Evolutionary conservation across 2,113 vertebrate species (phyloP).

Genomic region (Onychorhynchus coronatus): DNA sequence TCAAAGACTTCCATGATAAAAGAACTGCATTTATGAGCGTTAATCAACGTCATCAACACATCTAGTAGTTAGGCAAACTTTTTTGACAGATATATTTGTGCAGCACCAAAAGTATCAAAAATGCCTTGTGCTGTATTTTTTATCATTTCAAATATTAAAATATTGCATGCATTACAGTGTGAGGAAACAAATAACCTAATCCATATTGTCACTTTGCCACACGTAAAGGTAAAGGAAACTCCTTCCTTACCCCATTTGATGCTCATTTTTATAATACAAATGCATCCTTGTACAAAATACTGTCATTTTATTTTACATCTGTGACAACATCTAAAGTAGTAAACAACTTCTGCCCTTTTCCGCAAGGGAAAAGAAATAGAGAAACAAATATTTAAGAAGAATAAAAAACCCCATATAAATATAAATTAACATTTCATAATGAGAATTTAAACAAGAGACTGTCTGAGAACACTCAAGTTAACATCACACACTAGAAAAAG

Average conservation of each 20-base stretch:
- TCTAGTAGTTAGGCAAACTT: neutral
- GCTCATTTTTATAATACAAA: neutral
- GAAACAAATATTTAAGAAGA: neutral
- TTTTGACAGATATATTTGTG: neutral
- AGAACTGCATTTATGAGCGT: neutral
- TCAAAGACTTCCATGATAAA: neutral
- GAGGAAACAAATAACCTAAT: neutral
- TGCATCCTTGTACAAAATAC: neutral
- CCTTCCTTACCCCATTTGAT: neutral
- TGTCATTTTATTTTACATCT: neutral
- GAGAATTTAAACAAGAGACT: neutral
- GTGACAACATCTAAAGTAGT: neutral
- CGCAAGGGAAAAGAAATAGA: neutral
- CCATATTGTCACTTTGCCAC: neutral
- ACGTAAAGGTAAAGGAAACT: neutral
- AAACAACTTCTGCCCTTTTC: neutral
- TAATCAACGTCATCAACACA: neutral
- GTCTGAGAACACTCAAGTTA: neutral
- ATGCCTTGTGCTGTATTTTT: neutral
- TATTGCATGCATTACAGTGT: neutral
- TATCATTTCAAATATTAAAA: neutral
- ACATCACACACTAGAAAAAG: neutral
- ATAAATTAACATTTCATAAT: neutral
- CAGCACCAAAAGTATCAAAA: neutral
- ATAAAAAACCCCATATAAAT: neutral